phyloP scores from a whole-genome alignment of 1,140 invertebrate species.

The Caerostris darwini region DNA sequence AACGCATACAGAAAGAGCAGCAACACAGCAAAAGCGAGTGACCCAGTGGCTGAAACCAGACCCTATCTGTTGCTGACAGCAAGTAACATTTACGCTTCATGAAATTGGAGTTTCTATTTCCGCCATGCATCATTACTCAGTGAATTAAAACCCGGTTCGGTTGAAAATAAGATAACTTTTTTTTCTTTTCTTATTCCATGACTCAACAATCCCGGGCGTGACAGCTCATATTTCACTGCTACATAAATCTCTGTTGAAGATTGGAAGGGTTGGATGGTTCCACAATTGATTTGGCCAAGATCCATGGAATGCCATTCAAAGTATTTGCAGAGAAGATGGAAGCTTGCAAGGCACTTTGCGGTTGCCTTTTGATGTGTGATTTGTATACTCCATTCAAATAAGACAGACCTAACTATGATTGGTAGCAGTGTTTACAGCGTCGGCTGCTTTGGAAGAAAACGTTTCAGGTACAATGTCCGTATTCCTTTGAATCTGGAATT shows the following conservation, averaged over 20 bases:
- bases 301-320: background rate
- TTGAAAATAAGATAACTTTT: background rate
- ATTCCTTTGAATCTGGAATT: too few relatives aligned
- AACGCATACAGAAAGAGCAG: too few relatives aligned
- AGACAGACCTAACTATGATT: too few relatives aligned
- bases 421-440: too few relatives aligned
- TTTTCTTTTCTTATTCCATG: background rate
- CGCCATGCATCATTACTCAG: background rate
- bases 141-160: background rate
- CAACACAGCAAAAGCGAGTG: background rate
- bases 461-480: too few relatives aligned
- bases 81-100: background rate
- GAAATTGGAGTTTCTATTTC: conserved; percentile 35
- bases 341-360: too few relatives aligned
- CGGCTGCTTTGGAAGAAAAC: too few relatives aligned
- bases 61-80: background rate
- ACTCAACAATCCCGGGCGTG: background rate
- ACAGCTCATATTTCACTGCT: background rate
- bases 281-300: background rate
- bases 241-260: background rate
- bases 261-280: background rate
- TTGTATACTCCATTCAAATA: too few relatives aligned
- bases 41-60: background rate
- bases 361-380: too few relatives aligned
- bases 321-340: too few relatives aligned